Percentiles rank a stretch among this genome's conserved stretches.
Evolutionary conservation across 2,888 invertebrate genomes (phyloP).

Genomic region (Drosophila cracens): DNA sequence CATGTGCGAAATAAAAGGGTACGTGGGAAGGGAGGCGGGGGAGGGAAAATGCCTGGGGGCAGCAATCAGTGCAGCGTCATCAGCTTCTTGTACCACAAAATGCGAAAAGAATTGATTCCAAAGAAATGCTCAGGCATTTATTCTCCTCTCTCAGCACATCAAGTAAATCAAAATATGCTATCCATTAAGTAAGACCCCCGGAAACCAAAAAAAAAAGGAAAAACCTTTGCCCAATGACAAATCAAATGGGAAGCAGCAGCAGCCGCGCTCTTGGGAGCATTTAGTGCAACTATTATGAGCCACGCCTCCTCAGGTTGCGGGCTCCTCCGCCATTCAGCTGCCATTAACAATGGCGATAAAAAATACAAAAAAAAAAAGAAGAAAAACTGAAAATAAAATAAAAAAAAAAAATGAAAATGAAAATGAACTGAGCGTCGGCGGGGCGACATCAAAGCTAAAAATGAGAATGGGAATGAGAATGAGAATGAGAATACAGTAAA

Average conservation of each 20-base stretch:
- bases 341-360: conserved; percentile 22
- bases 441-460: conserved; percentile 42
- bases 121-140: conserved; percentile 14
- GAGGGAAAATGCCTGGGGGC: conserved; percentile 30
- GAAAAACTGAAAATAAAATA: conserved; percentile 2
- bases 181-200: conserved; percentile 41
- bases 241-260: conserved; percentile 43
- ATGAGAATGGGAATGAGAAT: not conserved
- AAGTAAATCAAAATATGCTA: conserved; percentile 70
- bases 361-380: not conserved
- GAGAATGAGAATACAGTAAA: not conserved
- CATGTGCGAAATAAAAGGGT: conserved; percentile 25
- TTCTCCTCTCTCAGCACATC: not conserved
- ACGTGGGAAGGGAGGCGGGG: too few relatives aligned
- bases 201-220: conserved; percentile 15
- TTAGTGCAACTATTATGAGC: conserved; percentile 51
- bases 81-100: conserved; percentile 44
- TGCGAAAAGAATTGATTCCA: conserved; percentile 60
- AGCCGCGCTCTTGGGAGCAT: conserved; percentile 52
- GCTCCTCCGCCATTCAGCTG: not conserved
- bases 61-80: conserved; percentile 78
- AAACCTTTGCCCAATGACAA: conserved; percentile 58
- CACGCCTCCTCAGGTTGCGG: not conserved
- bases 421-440: conserved; percentile 22
- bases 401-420: conserved; percentile 19